Conservation (phyloP, 53 echinoderm and acorn worm species). For the Glandiceps talaboti region DNA sequence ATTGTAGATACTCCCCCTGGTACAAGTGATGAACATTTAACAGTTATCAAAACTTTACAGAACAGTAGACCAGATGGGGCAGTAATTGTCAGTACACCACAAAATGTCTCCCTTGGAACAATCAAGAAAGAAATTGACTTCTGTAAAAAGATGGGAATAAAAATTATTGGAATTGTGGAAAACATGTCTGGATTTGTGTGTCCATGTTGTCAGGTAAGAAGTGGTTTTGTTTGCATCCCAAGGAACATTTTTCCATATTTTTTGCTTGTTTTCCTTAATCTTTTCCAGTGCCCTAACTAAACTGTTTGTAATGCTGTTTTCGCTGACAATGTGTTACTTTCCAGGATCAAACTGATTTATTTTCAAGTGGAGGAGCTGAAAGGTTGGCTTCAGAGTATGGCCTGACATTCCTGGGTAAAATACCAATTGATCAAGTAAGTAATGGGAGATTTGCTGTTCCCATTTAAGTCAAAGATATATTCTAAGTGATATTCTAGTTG, state of each 20-base stretch:
- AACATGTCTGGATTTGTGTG: slow-evolving; percentile 66
- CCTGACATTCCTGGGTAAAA: slow-evolving; percentile 23
- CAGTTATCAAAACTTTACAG: slow-evolving; percentile 38
- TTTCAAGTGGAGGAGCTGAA: slow-evolving; percentile 29
- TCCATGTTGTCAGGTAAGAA: slow-evolving; percentile 51
- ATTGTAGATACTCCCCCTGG: slow-evolving; percentile 47
- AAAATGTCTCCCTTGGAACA: slow-evolving; percentile 36
- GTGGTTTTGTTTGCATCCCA: too few relatives aligned
- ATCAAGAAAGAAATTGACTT: slow-evolving; percentile 49
- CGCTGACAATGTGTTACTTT: neutral
- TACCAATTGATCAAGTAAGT: slow-evolving; percentile 47
- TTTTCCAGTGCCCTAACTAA: neutral
- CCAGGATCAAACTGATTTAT: slow-evolving; percentile 39
- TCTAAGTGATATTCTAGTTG: too few relatives aligned
- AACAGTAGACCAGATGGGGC: slow-evolving; percentile 43
- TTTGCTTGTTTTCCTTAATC: too few relatives aligned
- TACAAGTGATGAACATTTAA: slow-evolving; percentile 56
- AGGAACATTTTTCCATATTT: too few relatives aligned
- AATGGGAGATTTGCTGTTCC: too few relatives aligned
- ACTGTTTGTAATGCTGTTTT: neutral
- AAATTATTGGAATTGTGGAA: slow-evolving; percentile 41
- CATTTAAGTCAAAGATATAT: too few relatives aligned
- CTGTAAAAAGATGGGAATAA: slow-evolving; percentile 46
- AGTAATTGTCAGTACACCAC: slow-evolving; percentile 45
- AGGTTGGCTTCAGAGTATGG: slow-evolving; percentile 28